phyloP scores from a whole-genome alignment of 1,140 invertebrate species.

The Eciton burchellii region DNA sequence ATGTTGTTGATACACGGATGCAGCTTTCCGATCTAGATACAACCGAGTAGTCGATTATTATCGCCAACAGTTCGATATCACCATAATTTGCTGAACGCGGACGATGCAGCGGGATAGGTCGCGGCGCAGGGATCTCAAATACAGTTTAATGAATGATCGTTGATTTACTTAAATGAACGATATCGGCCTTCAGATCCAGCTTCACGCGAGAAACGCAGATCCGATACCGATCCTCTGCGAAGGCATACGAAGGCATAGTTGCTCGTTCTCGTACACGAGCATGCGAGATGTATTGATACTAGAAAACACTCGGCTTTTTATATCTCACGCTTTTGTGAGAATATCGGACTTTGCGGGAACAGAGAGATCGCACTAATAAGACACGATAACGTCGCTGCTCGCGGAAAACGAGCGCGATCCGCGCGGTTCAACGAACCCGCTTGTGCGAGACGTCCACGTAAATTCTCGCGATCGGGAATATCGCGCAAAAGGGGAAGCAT shows the following conservation, averaged over 20 bases:
- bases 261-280: slow-evolving; percentile 34
- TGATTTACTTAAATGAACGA: slow-evolving; percentile 29
- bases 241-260: slow-evolving; percentile 34
- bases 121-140: slow-evolving; percentile 11
- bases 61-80: slow-evolving; percentile 12
- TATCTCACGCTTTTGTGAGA: slow-evolving; percentile 12
- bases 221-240: background rate
- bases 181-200: slow-evolving; percentile 23
- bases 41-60: slow-evolving; percentile 28
- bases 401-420: background rate
- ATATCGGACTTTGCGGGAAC: slow-evolving; percentile 19
- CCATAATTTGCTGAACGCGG: slow-evolving; percentile 38
- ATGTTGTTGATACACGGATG: background rate
- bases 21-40: slow-evolving; percentile 9
- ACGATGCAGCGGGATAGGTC: background rate
- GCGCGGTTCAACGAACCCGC: slow-evolving; percentile 8
- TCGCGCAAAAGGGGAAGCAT: background rate
- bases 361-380: slow-evolving; percentile 44
- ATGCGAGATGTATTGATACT: slow-evolving; percentile 51
- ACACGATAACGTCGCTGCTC: background rate
- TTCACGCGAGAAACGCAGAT: background rate
- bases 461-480: slow-evolving; percentile 9
- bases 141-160: slow-evolving; percentile 48
- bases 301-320: slow-evolving; percentile 32
- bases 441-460: background rate